Base-by-base conservation (phyloP, 2,888 invertebrate species). In the Dynastes hyllus region DNA sequence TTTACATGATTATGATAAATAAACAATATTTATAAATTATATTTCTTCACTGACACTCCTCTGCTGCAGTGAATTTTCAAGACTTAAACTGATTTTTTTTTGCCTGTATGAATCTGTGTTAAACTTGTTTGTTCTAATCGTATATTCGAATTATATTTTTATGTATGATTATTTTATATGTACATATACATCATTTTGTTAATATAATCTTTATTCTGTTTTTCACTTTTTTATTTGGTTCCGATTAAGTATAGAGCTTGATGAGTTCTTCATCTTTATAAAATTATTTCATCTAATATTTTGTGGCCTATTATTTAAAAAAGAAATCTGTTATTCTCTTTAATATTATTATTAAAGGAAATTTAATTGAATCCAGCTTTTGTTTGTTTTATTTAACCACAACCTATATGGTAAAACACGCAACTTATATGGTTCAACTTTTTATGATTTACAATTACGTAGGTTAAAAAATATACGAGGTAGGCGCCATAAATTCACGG, bases 1-100 rank as follows among this genome's bases (percentile, higher is more conserved):
- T 70, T 77, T 79, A 76, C 65, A 79, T 78, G 67, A 58, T 58
- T 73, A 73, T 32, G 67, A 67, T 77, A 76, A 32, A 67, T 55
- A n/a, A 67, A 67, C 27, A 37, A 1, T 76, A 51, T 67, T 67
- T 55, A 53, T 53, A 67, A 37, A 65, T 22, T 76, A 76, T 63
- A n/a, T 55, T 77, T 67, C 77, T 77, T 76, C 66, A 76, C 76
- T 76, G 65, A 37, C 53, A 76, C 37, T 22, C 16, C 29, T 8
- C 51, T 76, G 77, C 67, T 77, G 37, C 66, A 73, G 71, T 73
- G 71, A 58, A 45, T 73, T 16, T 50, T 22, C 37, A 73, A 73
- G 71, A 73, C 71, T 73, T 73, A 22, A 45, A 51, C 9, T 53
- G 2, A 50, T 51, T 3, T 73, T 58, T 73, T 71, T 73, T 71